phyloP scores from a whole-genome alignment of 2,888 invertebrate genomes.

The Synergus itoensis region DNA sequence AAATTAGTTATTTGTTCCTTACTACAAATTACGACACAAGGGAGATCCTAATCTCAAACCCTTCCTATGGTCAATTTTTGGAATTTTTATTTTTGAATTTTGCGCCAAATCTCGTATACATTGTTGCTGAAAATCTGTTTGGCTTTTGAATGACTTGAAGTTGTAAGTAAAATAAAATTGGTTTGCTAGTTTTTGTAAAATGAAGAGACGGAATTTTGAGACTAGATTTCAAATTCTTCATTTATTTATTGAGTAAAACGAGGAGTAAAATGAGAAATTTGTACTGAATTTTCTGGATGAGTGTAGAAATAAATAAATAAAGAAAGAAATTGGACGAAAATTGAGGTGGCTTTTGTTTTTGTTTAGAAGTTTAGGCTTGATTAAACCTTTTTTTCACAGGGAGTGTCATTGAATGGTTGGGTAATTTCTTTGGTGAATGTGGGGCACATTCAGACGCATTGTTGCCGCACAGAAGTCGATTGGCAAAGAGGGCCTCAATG shows the following conservation, averaged over 20 bases:
- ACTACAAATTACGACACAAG: background rate
- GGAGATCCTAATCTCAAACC: background rate
- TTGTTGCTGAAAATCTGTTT: too few species aligned
- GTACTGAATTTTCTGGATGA: background rate
- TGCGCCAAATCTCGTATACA: background rate
- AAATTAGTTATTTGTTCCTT: slow-evolving; percentile 10
- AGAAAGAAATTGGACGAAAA: background rate
- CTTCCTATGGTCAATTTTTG: background rate
- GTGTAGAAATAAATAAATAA: background rate
- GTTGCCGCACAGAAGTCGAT: slow-evolving; percentile 26
- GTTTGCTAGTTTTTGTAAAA: too few species aligned
- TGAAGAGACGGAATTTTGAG: too few species aligned
- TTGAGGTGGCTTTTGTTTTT: background rate
- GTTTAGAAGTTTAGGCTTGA: background rate
- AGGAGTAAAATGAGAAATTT: background rate
- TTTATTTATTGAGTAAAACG: too few species aligned
- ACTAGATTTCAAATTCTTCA: too few species aligned
- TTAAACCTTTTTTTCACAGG: background rate
- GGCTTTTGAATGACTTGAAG: too few species aligned
- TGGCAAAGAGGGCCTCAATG: slow-evolving; percentile 34
- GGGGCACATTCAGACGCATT: slow-evolving; percentile 14
- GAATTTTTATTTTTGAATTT: background rate
- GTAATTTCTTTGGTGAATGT: slow-evolving; percentile 23
- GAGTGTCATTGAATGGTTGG: slow-evolving; percentile 10
- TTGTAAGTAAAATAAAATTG: too few species aligned